phyloP scores from a whole-genome alignment of 2,797 vertebrate genomes.

The Sebastiscus albofasciatus region DNA sequence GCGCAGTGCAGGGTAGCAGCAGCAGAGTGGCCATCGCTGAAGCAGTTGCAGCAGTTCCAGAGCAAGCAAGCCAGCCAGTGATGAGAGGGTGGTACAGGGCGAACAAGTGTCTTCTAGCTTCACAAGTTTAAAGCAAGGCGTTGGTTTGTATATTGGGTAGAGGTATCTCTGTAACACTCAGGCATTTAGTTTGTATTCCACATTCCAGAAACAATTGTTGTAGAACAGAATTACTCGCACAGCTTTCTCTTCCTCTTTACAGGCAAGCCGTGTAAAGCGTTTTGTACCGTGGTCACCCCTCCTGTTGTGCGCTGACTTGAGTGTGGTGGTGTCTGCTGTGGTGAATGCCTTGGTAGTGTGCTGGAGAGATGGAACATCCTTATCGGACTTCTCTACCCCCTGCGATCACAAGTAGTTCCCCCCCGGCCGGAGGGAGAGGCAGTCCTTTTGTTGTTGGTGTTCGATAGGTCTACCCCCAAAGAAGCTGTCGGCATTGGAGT shows the following conservation, averaged over 20 bases:
- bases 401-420: slow-evolving; percentile 77
- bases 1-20: slow-evolving; percentile 77
- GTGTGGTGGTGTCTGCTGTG: slow-evolving; percentile 82
- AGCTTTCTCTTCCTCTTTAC: slow-evolving; percentile 86
- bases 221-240: slow-evolving; percentile 82
- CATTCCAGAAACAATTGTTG: slow-evolving; percentile 23
- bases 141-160: slow-evolving; percentile 87
- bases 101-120: slow-evolving; percentile 68
- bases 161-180: slow-evolving; percentile 78
- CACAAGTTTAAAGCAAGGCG: slow-evolving; percentile 60
- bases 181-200: background rate
- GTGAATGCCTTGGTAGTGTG: slow-evolving; percentile 82
- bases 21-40: slow-evolving; percentile 54
- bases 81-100: slow-evolving; percentile 70
- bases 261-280: slow-evolving; percentile 81
- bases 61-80: slow-evolving; percentile 69
- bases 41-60: slow-evolving; percentile 59
- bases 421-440: slow-evolving; percentile 66
- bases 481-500: slow-evolving; percentile 71
- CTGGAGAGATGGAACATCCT: slow-evolving; percentile 72
- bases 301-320: slow-evolving; percentile 76
- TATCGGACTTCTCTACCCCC: slow-evolving; percentile 69
- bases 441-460: slow-evolving; percentile 61
- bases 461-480: slow-evolving; percentile 76
- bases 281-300: slow-evolving; percentile 70